Percentiles rank a stretch among this genome's conserved stretches.
Conservation (phyloP, 2,113 vertebrate species). For the Burhinus bistriatus region DNA sequence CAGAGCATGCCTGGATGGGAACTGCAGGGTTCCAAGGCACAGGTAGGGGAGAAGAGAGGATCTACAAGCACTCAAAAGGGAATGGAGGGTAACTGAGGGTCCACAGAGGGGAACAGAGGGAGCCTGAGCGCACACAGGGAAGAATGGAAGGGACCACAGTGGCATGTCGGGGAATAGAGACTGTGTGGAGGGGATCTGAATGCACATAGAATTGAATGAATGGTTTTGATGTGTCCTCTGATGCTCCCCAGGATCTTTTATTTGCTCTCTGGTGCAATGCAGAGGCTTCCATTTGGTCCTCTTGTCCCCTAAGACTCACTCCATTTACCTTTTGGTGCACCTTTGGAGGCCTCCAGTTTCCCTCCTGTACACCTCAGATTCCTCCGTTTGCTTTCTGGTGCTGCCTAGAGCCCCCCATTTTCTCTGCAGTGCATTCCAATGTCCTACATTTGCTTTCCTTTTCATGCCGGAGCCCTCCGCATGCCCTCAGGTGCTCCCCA, state of each 20-base stretch:
- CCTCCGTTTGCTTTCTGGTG: not conserved
- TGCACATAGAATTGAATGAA: not conserved
- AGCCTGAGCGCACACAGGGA: not conserved
- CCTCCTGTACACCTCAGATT: not conserved
- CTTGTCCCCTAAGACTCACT: not conserved
- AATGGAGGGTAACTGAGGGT: not conserved
- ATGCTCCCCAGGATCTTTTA: not conserved
- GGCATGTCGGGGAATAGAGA: not conserved
- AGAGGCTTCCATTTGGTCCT: not conserved
- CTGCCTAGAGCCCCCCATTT: not conserved
- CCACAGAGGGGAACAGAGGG: not conserved
- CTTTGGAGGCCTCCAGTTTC: accelerated
- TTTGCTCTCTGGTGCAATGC: not conserved
- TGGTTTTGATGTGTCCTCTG: not conserved
- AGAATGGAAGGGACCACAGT: not conserved
- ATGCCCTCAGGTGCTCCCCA: not conserved
- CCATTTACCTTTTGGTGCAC: not conserved
- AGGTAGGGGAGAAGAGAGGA: not conserved
- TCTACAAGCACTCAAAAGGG: not conserved
- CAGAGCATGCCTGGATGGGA: not conserved
- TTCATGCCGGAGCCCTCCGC: not conserved
- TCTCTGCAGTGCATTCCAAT: not conserved
- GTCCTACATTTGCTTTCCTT: not conserved
- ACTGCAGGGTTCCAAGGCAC: not conserved
- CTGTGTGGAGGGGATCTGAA: not conserved